Evolutionary conservation across 2,113 vertebrate genomes (phyloP).

Genomic region (Zosterops lateralis): DNA sequence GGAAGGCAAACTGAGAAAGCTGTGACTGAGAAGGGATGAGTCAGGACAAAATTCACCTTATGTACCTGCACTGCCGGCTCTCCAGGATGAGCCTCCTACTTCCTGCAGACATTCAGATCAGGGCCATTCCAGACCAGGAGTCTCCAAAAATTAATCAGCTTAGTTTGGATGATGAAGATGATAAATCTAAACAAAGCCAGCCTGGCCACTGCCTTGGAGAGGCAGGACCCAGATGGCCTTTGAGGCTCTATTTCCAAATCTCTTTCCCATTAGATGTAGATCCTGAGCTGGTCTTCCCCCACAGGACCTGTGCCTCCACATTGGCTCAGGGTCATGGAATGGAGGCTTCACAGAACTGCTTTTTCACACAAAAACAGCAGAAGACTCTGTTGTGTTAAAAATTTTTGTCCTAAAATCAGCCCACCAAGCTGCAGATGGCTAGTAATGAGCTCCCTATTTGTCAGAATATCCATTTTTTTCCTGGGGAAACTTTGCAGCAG

Average conservation of each 20-base stretch:
- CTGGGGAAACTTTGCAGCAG: not conserved
- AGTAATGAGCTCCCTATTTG: not conserved
- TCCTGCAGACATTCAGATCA: not conserved
- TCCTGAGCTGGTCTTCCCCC: not conserved
- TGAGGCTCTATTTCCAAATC: not conserved
- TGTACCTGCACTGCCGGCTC: not conserved
- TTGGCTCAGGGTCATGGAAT: not conserved
- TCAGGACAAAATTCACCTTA: not conserved
- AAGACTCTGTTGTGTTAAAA: not conserved
- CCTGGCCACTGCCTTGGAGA: not conserved
- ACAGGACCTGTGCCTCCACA: too few relatives aligned
- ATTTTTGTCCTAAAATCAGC: not conserved
- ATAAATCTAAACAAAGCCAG: not conserved
- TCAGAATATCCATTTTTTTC: not conserved
- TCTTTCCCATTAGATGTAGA: not conserved
- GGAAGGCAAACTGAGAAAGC: not conserved
- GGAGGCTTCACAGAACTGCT: not conserved
- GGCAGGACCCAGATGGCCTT: not conserved
- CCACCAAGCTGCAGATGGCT: not conserved
- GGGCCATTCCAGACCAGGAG: not conserved
- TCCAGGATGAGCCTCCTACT: fast-evolving
- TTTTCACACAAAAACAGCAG: not conserved
- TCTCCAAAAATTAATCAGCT: not conserved
- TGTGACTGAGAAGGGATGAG: not conserved
- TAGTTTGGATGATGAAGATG: not conserved